Evolutionary conservation across 2,888 invertebrate genomes (phyloP).

Genomic region (Serripes groenlandicus): DNA sequence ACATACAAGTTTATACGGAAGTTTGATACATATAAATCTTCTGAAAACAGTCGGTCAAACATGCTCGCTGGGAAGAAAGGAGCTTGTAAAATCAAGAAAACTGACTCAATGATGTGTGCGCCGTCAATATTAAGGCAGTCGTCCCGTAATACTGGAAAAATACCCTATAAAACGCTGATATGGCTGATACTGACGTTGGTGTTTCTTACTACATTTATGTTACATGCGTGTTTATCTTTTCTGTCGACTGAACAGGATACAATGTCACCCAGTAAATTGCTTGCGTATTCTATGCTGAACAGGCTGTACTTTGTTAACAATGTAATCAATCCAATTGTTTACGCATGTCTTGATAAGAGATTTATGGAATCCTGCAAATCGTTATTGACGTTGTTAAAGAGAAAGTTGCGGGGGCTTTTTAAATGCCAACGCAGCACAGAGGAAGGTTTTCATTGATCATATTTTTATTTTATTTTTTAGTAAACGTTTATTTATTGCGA

Average conservation of each 20-base stretch:
- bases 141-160: conserved; percentile 27
- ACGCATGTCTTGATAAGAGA: conserved; percentile 39
- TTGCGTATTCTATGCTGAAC: conserved; percentile 35
- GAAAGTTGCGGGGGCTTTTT: not conserved
- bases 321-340: conserved; percentile 47
- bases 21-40: conserved; percentile 1
- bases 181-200: conserved; percentile 57
- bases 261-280: conserved; percentile 27
- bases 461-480: not conserved
- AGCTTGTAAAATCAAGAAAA: conserved; percentile 7
- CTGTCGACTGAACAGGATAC: conserved; percentile 15
- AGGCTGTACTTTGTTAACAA: conserved; percentile 56
- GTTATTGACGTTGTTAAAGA: not conserved
- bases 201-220: conserved; percentile 42
- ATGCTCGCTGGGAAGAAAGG: too few relatives aligned
- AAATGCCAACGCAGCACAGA: not conserved
- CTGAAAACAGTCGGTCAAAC: conserved; percentile 3
- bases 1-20: not conserved
- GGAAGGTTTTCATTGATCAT: not conserved
- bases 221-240: conserved; percentile 40
- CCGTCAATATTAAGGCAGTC: conserved; percentile 5
- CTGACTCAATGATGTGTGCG: not conserved
- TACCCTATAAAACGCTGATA: conserved; percentile 52
- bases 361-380: conserved; percentile 41
- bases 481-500: too few relatives aligned